A percentile compares a stretch with the other conserved stretches of the same genome.
These are phyloP conservation scores for Erpetoichthys calabaricus DNA, from an alignment of 2,797 vertebrate genomes.

Conservation along the genomic window DNA sequence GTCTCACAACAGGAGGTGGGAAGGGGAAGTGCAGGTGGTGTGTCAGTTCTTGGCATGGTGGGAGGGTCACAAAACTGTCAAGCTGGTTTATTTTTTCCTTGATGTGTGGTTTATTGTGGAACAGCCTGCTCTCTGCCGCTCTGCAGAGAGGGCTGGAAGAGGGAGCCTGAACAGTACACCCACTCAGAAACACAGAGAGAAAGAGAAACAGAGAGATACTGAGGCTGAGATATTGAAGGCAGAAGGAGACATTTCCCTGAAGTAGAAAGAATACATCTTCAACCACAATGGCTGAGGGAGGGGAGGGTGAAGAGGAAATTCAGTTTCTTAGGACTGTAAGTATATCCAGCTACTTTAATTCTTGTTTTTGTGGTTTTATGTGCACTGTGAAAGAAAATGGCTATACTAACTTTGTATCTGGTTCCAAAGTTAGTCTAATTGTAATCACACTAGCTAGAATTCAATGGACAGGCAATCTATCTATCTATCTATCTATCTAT, in stretches of 20 bases:
- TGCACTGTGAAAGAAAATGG: no score
- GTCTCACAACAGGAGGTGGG: no score
- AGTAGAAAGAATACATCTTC: constrained; percentile 44
- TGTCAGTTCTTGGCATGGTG: no score
- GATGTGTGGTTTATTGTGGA: background rate
- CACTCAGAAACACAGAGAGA: constrained; percentile 41
- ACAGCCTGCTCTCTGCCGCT: background rate
- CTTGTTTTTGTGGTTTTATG: background rate
- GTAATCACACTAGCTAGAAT: no score
- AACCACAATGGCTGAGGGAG: constrained; percentile 75
- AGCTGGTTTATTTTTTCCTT: background rate
- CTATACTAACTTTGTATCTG: no score
- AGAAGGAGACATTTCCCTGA: constrained; percentile 37
- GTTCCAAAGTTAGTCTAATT: no score
- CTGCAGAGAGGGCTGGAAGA: background rate
- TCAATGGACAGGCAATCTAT: no score
- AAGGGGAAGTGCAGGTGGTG: no score
- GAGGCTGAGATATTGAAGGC: constrained; percentile 13
- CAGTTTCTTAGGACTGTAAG: constrained; percentile 85
- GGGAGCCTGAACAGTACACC: constrained; percentile 31
- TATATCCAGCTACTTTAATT: constrained; percentile 13
- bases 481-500: background rate
- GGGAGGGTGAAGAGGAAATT: constrained; percentile 81
- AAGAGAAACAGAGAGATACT: constrained; percentile 22
- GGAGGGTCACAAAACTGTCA: no score